These are phyloP conservation scores for Oreochromis spilurus DNA, from an alignment of 2,113 vertebrate species.

Conservation along the genomic window DNA sequence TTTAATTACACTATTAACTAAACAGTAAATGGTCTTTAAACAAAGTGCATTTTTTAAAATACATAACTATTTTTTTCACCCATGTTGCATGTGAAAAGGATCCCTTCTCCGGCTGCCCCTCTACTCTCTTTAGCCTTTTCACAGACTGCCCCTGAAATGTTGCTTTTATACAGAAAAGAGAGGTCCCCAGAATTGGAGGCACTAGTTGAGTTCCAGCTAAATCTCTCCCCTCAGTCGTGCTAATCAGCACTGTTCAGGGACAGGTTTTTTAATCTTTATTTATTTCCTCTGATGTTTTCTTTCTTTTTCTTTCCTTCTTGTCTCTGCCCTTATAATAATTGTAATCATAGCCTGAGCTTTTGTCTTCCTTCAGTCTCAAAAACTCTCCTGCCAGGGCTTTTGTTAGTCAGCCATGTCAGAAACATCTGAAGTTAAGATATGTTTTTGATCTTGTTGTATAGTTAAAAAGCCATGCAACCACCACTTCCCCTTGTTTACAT, in stretches of 20 bases:
- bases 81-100: background rate
- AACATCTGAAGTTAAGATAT: conserved; percentile 41
- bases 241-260: background rate
- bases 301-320: background rate
- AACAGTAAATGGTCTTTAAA: background rate
- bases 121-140: background rate
- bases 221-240: background rate
- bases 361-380: background rate
- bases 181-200: background rate
- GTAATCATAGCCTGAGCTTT: background rate
- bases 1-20: background rate
- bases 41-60: background rate
- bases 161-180: background rate
- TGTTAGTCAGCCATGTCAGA: conserved; percentile 1
- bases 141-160: background rate
- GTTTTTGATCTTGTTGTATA: conserved; percentile 47
- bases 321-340: background rate
- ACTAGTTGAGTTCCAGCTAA: background rate
- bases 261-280: background rate
- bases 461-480: background rate
- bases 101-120: background rate
- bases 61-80: background rate
- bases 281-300: background rate
- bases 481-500: conserved; percentile 1
- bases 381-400: background rate